These are phyloP conservation scores for Cenopis cana DNA, from an alignment of 2,888 invertebrate species.

Conservation along the genomic window DNA sequence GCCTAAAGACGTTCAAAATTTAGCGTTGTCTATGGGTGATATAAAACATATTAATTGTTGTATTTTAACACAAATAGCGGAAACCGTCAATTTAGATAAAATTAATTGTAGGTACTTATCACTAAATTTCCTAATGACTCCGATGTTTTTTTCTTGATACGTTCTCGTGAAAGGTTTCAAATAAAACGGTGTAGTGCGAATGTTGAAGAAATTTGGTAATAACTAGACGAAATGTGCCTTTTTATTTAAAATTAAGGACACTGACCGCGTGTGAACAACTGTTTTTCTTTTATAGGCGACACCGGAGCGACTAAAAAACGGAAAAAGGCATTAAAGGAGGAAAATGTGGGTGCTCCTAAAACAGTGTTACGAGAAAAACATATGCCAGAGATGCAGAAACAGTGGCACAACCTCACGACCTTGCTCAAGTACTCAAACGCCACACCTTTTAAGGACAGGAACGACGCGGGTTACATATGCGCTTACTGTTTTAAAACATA, in stretches of 20 bases:
- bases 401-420: constrained; percentile 76
- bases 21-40: too few relatives aligned
- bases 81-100: too few relatives aligned
- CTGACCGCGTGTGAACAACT: constrained; percentile 69
- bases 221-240: constrained; percentile 1
- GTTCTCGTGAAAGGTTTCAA: background rate
- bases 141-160: too few relatives aligned
- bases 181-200: background rate
- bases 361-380: constrained; percentile 64
- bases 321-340: constrained; percentile 67
- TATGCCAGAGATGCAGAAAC: constrained; percentile 75
- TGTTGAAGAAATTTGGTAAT: background rate
- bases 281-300: constrained; percentile 82
- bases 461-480: constrained; percentile 77
- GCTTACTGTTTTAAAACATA: constrained; percentile 77
- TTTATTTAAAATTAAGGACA: constrained; percentile 48
- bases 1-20: too few relatives aligned
- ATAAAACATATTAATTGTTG: too few relatives aligned
- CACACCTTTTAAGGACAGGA: constrained; percentile 77
- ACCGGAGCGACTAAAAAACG: constrained; percentile 72
- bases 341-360: constrained; percentile 59
- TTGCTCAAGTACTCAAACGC: constrained; percentile 74
- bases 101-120: too few relatives aligned
- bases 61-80: too few relatives aligned
- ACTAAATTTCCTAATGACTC: too few relatives aligned